A percentile compares a stretch with the other conserved stretches of the same genome.
phyloP scores from a whole-genome alignment of 2,888 invertebrate genomes.

The Melieria picta region DNA sequence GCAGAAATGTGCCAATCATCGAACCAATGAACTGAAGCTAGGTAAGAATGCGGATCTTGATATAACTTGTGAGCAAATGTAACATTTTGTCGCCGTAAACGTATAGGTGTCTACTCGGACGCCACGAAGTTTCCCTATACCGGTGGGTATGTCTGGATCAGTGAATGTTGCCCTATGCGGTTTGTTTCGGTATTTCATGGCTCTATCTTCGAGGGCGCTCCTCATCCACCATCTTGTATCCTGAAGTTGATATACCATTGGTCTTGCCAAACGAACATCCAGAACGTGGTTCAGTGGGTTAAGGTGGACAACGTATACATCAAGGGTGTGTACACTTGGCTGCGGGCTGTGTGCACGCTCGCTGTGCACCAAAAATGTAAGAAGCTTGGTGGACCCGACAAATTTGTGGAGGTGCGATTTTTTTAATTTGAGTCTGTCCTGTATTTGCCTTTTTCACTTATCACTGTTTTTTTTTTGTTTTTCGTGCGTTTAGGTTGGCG shows the following conservation, averaged over 20 bases:
- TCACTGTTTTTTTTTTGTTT: background rate
- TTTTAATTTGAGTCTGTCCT: background rate
- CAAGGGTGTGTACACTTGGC: constrained; percentile 75
- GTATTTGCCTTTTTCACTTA: background rate
- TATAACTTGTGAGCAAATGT: background rate
- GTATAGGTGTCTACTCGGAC: constrained; percentile 83
- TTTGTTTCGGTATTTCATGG: constrained; percentile 89
- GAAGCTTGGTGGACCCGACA: constrained; percentile 77
- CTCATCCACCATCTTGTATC: constrained; percentile 83
- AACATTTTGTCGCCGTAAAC: background rate
- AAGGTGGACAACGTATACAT: constrained; percentile 78
- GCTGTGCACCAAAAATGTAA: constrained; percentile 82
- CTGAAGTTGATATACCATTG: constrained; percentile 90
- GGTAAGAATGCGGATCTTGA: constrained; percentile 64
- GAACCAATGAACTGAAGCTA: constrained; percentile 77
- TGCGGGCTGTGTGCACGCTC: constrained; percentile 81
- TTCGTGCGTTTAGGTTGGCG: constrained; percentile 70
- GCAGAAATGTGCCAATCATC: constrained; percentile 79
- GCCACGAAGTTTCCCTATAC: constrained; percentile 86
- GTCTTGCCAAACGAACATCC: constrained; percentile 90
- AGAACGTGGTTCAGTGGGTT: constrained; percentile 90
- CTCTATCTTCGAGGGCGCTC: constrained; percentile 86
- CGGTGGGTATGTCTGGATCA: constrained; percentile 92
- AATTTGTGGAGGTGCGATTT: constrained; percentile 71
- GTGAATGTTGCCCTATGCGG: constrained; percentile 84